Conservation (phyloP, 2,888 invertebrate genomes). For the Mimas tiliae region DNA sequence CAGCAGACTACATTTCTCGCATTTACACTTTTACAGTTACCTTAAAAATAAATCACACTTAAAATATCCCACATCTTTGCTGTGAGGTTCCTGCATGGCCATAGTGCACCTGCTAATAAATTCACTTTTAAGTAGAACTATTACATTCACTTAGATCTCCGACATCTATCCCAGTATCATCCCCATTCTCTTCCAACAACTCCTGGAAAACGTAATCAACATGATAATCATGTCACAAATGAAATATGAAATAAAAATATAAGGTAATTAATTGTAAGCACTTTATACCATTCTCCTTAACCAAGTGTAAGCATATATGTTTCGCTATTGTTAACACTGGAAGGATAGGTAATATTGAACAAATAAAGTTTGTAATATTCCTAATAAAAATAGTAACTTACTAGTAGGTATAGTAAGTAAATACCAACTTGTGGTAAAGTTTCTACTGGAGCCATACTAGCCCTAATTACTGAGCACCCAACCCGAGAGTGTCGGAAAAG, state of each 20-base stretch:
- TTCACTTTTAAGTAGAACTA: neutral
- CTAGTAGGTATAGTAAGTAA: no score
- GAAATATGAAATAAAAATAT: neutral
- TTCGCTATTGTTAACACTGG: no score
- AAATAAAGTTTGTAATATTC: no score
- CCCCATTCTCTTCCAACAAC: slow-evolving; percentile 2
- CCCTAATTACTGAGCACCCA: no score
- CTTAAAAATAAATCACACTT: neutral
- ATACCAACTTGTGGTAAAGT: no score
- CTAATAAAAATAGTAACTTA: no score
- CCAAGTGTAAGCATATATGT: no score
- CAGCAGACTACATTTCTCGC: neutral
- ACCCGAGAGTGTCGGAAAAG: no score
- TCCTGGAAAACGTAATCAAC: slow-evolving; percentile 1
- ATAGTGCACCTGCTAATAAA: neutral
- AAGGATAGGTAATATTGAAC: no score
- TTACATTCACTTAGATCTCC: neutral
- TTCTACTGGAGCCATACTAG: no score
- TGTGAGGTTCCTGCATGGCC: neutral
- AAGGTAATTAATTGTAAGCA: neutral
- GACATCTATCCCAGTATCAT: slow-evolving; percentile 1
- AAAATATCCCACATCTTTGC: neutral
- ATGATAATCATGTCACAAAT: neutral
- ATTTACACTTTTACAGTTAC: neutral
- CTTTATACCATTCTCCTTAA: neutral